Evolutionary conservation across 1,140 invertebrate genomes (phyloP), one percentile per base, ranked within the genome.

Genomic region (Camponotus pennsylvanicus): DNA sequence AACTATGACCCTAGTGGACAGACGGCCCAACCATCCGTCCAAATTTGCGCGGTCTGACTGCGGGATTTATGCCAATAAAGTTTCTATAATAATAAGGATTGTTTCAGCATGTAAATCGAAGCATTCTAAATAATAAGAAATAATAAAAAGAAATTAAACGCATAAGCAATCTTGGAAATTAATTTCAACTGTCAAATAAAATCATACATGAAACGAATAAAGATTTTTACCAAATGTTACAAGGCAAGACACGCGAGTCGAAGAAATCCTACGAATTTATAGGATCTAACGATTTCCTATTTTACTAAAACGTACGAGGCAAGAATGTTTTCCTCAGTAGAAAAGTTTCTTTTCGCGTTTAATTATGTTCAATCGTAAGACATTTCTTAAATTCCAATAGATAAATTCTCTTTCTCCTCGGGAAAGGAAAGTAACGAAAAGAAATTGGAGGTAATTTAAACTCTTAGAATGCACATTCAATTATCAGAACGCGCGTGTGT

Each of bases 1-100:
- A 91, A 86, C 71, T 82, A 82, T 80, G 79, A 89, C 76, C 86
- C 76, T 37, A 45, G 69, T 55, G 80, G 84, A 88, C 55, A 79
- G 55, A 70, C 79, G 34, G 75, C 13, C 61, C 64, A 37, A 57
- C 45, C 77, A 42, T 8, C 63, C 76, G 63, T 76, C 32, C 49
- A 64, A 13, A 55, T 82, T 70, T 49, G 18, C 40, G 49, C 45
- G 57, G 37, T 40, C n/a, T 27, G 52, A 57, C 37, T 59, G 27
- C 3, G 40, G 34, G 3, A 52, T 82, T 89, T 69, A 34, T n/a
- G 71, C 32, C 66, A 67, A 71, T 88, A 63, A 85, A 85, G 66
- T 88, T 79, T 34, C 82, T 40, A 34, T 37, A 42, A 55, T n/a
- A 37, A 18, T 21, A 21, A 83, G 27, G 5, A 0, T 55, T 4